Conservation (phyloP, 2,113 vertebrate genomes). For the Eudyptes chrysolophus region DNA sequence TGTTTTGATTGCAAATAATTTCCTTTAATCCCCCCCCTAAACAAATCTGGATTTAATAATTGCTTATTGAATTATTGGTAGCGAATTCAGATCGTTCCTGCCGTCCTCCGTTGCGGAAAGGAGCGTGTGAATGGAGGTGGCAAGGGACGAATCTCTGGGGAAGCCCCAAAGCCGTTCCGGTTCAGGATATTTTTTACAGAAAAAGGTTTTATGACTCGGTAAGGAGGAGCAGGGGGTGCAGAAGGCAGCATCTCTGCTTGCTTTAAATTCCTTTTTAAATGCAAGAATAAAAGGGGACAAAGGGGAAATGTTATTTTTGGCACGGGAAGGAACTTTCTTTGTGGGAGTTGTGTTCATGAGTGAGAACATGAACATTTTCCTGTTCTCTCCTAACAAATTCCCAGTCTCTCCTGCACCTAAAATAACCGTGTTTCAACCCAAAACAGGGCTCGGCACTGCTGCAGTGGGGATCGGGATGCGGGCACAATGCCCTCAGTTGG, state of each 20-base stretch:
- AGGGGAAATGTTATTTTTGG: background rate
- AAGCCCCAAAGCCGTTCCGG: background rate
- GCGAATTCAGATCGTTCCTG: background rate
- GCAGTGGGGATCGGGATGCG: accelerated
- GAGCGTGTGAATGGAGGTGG: accelerated
- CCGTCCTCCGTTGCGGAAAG: background rate
- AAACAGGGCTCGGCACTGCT: accelerated
- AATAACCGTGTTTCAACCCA: background rate
- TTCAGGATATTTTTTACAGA: background rate
- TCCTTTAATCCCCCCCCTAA: background rate
- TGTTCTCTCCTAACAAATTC: background rate
- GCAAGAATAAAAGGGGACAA: background rate
- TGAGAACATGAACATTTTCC: background rate
- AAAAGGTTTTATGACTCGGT: background rate
- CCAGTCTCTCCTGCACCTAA: background rate
- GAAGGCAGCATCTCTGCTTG: background rate
- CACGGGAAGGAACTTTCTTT: accelerated
- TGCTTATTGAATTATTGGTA: background rate
- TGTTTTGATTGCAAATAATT: slow-evolving; percentile 22
- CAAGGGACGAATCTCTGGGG: accelerated
- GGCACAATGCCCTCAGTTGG: accelerated
- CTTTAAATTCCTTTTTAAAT: background rate
- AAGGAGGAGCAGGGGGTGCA: background rate
- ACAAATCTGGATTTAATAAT: background rate
- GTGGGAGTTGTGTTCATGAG: background rate